Percentiles rank a stretch among this genome's conserved stretches.
Conservation (phyloP, 92 coral and sea anemone species). For the Umimayanthus chanpuru region DNA sequence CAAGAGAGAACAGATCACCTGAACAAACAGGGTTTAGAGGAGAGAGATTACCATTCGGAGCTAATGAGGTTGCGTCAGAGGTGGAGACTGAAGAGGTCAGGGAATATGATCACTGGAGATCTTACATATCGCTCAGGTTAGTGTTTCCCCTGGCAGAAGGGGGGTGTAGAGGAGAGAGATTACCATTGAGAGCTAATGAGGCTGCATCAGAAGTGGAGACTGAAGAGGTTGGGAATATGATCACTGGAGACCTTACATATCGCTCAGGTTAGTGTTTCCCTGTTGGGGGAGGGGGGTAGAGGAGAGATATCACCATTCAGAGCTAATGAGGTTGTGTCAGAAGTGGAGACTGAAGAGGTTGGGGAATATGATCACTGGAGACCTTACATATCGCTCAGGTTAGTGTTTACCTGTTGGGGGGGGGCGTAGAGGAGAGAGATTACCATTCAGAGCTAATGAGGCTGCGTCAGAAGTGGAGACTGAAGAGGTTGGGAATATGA, state of each 20-base stretch:
- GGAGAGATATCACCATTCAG: slow-evolving; percentile 67
- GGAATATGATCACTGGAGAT: slow-evolving; percentile 87
- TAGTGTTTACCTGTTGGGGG: neutral
- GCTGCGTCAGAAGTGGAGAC: slow-evolving; percentile 85
- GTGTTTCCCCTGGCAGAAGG: neutral
- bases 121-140: slow-evolving; percentile 92
- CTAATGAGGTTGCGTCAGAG: slow-evolving; percentile 87
- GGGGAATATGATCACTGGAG: slow-evolving; percentile 84
- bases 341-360: slow-evolving; percentile 87
- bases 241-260: slow-evolving; percentile 90
- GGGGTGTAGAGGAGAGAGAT: slow-evolving; percentile 54
- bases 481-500: slow-evolving; percentile 86
- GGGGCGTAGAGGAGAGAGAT: neutral
- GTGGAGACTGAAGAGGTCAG: slow-evolving; percentile 91
- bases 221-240: slow-evolving; percentile 84
- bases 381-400: slow-evolving; percentile 92
- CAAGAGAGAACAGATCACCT: slow-evolving; percentile 75
- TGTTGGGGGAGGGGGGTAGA: too few species aligned
- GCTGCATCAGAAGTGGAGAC: slow-evolving; percentile 82
- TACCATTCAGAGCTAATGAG: slow-evolving; percentile 94
- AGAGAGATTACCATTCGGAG: slow-evolving; percentile 88
- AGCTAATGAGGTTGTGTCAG: slow-evolving; percentile 83
- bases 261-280: slow-evolving; percentile 68
- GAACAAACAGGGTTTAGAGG: slow-evolving; percentile 52
- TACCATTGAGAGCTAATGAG: slow-evolving; percentile 92